Percentiles rank a stretch among this genome's conserved stretches.
These are phyloP conservation scores for Tipula unca DNA, from an alignment of 2,888 invertebrate genomes.

Conservation along the genomic window DNA sequence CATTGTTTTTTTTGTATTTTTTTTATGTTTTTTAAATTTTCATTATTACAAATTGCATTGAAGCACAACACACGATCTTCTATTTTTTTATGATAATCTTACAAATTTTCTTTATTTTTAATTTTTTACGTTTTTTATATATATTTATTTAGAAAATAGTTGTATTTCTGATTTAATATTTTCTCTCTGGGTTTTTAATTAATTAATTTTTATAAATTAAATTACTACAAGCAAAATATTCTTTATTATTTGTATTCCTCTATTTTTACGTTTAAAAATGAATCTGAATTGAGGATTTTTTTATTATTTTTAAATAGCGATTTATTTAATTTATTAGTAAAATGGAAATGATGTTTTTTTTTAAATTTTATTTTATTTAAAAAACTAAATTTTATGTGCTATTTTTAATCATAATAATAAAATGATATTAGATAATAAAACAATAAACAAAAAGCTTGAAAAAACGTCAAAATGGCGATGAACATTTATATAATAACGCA, in stretches of 20 bases:
- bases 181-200: neutral
- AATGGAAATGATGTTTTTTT: neutral
- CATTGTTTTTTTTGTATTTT: neutral
- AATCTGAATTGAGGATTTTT: neutral
- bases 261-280: neutral
- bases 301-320: neutral
- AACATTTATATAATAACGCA: neutral
- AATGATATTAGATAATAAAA: neutral
- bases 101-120: neutral
- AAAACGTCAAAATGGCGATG: neutral
- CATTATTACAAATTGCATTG: neutral
- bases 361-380: neutral
- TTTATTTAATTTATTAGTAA: neutral
- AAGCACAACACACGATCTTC: neutral
- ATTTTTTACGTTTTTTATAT: neutral
- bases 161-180: neutral
- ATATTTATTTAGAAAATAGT: neutral
- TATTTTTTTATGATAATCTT: neutral
- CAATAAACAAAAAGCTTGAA: neutral
- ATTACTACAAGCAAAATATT: constrained; percentile 14
- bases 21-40: neutral
- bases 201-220: constrained; percentile 8
- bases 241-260: neutral
- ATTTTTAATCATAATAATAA: neutral
- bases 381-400: neutral